These are phyloP conservation scores for Xestia rhomboidea DNA, from an alignment of 2,888 invertebrate species.

Conservation along the genomic window DNA sequence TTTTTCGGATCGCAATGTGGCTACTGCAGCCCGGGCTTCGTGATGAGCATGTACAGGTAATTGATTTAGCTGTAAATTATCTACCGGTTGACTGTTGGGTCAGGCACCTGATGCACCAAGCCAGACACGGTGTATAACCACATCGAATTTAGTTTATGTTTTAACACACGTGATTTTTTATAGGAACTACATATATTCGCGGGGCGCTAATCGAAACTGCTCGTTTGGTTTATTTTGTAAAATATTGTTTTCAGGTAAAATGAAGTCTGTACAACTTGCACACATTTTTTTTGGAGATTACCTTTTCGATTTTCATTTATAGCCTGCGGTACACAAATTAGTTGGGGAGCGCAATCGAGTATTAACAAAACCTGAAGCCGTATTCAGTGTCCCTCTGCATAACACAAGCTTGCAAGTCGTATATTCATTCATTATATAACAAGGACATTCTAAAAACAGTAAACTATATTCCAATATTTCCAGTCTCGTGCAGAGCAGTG, in stretches of 20 bases:
- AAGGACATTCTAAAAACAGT: not conserved
- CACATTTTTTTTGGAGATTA: not conserved
- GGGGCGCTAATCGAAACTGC: not conserved
- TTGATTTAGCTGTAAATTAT: not conserved
- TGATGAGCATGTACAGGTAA: constrained; percentile 93
- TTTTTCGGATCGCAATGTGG: constrained; percentile 93
- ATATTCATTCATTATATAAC: not conserved
- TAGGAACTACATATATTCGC: not conserved
- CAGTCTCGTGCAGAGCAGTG: constrained; percentile 81
- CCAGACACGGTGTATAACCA: not conserved
- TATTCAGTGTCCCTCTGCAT: not conserved
- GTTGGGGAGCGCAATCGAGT: not conserved
- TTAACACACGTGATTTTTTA: not conserved
- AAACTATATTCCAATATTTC: constrained; percentile 39
- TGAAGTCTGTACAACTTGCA: not conserved
- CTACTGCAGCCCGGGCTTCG: constrained; percentile 93
- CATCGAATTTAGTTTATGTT: not conserved
- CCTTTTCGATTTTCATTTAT: not conserved
- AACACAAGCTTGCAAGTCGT: not conserved
- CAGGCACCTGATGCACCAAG: not conserved
- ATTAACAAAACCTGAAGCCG: not conserved
- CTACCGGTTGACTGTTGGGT: not conserved
- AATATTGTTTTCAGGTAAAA: not conserved
- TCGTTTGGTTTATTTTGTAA: not conserved
- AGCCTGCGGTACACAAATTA: not conserved